These are phyloP conservation scores for Peribatodes rhomboidaria DNA, from an alignment of 2,888 invertebrate species.

Conservation along the genomic window DNA sequence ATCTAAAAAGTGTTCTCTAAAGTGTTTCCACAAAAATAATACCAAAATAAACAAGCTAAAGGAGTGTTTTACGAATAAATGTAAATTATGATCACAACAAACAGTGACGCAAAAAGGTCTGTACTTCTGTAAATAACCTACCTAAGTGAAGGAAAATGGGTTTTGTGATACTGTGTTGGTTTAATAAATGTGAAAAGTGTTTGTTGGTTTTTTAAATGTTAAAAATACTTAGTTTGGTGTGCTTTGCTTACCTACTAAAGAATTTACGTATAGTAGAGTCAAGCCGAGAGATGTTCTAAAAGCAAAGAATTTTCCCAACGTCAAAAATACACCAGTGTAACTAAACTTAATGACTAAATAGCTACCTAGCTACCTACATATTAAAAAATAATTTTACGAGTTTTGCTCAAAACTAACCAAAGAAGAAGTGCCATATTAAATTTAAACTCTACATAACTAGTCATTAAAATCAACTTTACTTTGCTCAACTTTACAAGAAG, in stretches of 20 bases:
- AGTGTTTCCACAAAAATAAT: not conserved
- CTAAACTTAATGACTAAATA: not conserved
- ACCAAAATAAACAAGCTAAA: not conserved
- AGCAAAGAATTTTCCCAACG: not conserved
- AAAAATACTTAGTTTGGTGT: too few relatives aligned
- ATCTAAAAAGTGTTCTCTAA: not conserved
- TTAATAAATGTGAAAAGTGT: not conserved
- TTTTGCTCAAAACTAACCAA: not conserved
- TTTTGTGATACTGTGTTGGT: not conserved
- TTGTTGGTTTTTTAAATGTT: too few relatives aligned
- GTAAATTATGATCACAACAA: not conserved
- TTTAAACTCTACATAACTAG: not conserved
- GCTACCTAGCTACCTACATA: too few relatives aligned
- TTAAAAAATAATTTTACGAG: too few relatives aligned
- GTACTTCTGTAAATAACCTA: not conserved
- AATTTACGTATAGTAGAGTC: too few relatives aligned
- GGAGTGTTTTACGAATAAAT: not conserved
- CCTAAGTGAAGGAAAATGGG: not conserved
- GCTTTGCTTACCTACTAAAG: too few relatives aligned
- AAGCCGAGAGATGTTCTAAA: not conserved
- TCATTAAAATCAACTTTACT: not conserved
- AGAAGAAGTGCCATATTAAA: not conserved
- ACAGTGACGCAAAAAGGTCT: constrained; percentile 1
- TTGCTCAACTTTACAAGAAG: too few relatives aligned
- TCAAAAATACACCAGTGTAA: not conserved